Conservation (phyloP, 2,888 invertebrate species). For the Hylaea fasciaria region DNA sequence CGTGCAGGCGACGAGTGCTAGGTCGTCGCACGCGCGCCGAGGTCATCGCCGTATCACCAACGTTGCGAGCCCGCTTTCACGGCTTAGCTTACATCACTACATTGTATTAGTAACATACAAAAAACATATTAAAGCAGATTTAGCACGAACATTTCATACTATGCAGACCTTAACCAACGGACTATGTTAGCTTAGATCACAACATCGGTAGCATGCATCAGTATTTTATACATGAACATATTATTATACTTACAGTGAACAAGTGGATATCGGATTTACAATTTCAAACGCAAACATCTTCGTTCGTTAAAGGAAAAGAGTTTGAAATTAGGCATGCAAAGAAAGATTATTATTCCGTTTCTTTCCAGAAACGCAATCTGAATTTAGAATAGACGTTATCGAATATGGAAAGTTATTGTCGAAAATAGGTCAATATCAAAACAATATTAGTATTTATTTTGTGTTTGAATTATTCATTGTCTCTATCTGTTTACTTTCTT, state of each 20-base stretch:
- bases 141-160: too few species aligned
- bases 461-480: constrained; percentile 74
- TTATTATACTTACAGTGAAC: too few species aligned
- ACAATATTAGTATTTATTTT: constrained; percentile 71
- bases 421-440: constrained; percentile 75
- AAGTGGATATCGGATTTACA: too few species aligned
- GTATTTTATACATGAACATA: too few species aligned
- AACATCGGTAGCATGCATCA: too few species aligned
- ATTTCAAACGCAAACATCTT: too few species aligned
- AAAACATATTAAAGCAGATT: neutral
- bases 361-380: constrained; percentile 33
- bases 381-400: constrained; percentile 44
- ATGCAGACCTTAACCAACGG: too few species aligned
- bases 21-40: constrained; percentile 77
- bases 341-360: constrained; percentile 24
- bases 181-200: too few species aligned
- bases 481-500: constrained; percentile 75
- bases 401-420: constrained; percentile 53
- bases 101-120: constrained; percentile 9
- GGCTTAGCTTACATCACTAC: constrained; percentile 41
- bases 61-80: constrained; percentile 56
- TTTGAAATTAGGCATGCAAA: neutral
- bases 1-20: constrained; percentile 44
- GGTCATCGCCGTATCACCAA: constrained; percentile 74
- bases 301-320: too few species aligned